Evolutionary conservation across 2,797 vertebrate genomes (phyloP).

Genomic region (Choloepus didactylus): DNA sequence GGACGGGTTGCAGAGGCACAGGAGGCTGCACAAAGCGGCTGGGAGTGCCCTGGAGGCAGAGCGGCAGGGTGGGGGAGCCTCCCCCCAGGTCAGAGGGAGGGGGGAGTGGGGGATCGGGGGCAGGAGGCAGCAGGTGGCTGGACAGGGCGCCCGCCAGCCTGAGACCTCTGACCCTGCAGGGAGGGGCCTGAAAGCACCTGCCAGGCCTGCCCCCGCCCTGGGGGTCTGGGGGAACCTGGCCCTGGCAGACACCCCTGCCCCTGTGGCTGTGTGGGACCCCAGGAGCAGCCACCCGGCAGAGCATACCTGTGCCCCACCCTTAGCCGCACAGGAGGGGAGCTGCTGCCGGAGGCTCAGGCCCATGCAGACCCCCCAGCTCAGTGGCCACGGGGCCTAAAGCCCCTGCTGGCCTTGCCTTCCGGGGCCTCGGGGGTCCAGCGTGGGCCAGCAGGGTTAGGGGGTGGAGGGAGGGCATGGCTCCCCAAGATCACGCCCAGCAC

Average conservation of each 20-base stretch:
- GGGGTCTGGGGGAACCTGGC: not conserved
- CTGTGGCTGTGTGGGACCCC: no score
- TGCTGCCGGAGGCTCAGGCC: not conserved
- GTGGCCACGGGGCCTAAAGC: not conserved
- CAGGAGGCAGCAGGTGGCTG: not conserved
- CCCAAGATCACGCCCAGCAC: no score
- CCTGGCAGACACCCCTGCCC: no score
- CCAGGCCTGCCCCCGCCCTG: not conserved
- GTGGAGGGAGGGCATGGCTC: not conserved
- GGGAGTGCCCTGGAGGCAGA: not conserved
- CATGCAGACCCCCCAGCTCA: not conserved
- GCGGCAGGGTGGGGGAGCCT: no score
- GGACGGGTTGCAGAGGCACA: not conserved
- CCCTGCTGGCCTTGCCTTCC: not conserved
- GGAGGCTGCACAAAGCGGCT: not conserved
- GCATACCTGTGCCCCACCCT: not conserved
- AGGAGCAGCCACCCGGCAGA: fast-evolving
- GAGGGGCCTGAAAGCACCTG: not conserved
- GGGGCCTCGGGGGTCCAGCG: not conserved
- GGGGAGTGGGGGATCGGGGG: not conserved
- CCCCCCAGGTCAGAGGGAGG: not conserved
- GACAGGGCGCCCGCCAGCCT: not conserved
- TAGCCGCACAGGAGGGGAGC: not conserved
- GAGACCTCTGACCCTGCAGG: not conserved
- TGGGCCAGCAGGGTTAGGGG: not conserved